Evolutionary conservation across 2,888 invertebrate species (phyloP), one percentile per base, ranked within the genome.

Genomic region (Ophonus ardosiacus): DNA sequence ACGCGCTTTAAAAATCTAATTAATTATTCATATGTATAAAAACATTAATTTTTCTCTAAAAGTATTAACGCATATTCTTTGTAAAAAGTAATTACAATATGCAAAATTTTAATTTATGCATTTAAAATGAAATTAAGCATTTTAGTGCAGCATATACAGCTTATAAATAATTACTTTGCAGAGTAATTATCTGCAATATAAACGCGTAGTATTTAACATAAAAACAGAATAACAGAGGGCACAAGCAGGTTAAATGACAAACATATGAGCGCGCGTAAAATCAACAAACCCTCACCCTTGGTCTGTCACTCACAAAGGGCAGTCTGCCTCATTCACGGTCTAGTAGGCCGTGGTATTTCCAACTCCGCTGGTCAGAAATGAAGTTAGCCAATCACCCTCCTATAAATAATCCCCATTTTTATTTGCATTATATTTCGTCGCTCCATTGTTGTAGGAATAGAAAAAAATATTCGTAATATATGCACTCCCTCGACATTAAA

Each of bases 341-440:
- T 61, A 43, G 38, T 31, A 80, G 31, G 18, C 61, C 38, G 15
- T 61, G 61, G 61, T 80, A 80, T 63, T 80, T 80, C 61, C 61
- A 61, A 13, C 15, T n/a, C 7, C 80, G 24, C 61, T 80, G 80
- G 80, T 80, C 80, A 80, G 63, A 80, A 80, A 80, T 61, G 80
- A 80, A 80, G 61, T 80, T 61, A 80, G 61, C 61, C 61, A 57
- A 61, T 40, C 80, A 24, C 17, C 7, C 38, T 7, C 17, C 56
- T n/a, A 80, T 31, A 61, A 61, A 80, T 61, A 40, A 38, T 10
- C 13, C 13, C 13, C 43, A 79, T 80, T 80, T 80, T 80, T 61
- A 80, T 80, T 80, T 80, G 61, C 80, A 61, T 80, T 61, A 61
- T 61, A 61, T 79, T 80, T 80, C 80, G 61, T 61, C 80, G 18